A percentile compares a stretch with the other conserved stretches of the same genome.
Evolutionary conservation across 2,888 invertebrate species (phyloP).

Genomic region (Ectropis crepuscularia): DNA sequence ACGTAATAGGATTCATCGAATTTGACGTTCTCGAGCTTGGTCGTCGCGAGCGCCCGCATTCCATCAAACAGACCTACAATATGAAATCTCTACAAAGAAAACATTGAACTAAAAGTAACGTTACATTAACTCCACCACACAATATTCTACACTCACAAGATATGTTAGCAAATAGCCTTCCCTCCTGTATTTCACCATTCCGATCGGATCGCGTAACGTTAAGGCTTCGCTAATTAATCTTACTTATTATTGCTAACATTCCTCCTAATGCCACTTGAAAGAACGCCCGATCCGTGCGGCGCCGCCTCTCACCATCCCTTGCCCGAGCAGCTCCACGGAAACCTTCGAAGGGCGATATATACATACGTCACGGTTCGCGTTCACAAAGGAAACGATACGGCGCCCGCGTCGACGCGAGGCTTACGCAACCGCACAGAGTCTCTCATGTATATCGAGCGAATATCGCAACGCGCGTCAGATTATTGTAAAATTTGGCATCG

Average conservation of each 20-base stretch:
- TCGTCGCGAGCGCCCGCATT: slow-evolving; percentile 64
- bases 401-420: slow-evolving; percentile 54
- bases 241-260: slow-evolving; percentile 70
- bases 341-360: slow-evolving; percentile 56
- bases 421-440: slow-evolving; percentile 40
- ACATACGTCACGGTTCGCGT: slow-evolving; percentile 41
- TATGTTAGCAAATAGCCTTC: slow-evolving; percentile 73
- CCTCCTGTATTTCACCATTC: slow-evolving; percentile 50
- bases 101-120: slow-evolving; percentile 79
- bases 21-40: slow-evolving; percentile 1
- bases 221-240: slow-evolving; percentile 69
- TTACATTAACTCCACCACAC: slow-evolving; percentile 66
- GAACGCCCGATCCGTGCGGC: slow-evolving; percentile 40
- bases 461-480: slow-evolving; percentile 36
- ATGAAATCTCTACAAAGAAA: slow-evolving; percentile 80
- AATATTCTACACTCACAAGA: slow-evolving; percentile 73
- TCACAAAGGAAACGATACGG: slow-evolving; percentile 48
- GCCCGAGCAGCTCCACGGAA: slow-evolving; percentile 46
- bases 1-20: slow-evolving; percentile 13
- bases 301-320: slow-evolving; percentile 24
- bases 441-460: slow-evolving; percentile 31
- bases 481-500: slow-evolving; percentile 38
- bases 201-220: slow-evolving; percentile 56
- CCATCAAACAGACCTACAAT: slow-evolving; percentile 70
- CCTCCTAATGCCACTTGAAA: slow-evolving; percentile 61